Percentiles rank a stretch among this genome's conserved stretches.
Conservation (phyloP, 2,113 vertebrate genomes). For the Edolisoma coerulescens region DNA sequence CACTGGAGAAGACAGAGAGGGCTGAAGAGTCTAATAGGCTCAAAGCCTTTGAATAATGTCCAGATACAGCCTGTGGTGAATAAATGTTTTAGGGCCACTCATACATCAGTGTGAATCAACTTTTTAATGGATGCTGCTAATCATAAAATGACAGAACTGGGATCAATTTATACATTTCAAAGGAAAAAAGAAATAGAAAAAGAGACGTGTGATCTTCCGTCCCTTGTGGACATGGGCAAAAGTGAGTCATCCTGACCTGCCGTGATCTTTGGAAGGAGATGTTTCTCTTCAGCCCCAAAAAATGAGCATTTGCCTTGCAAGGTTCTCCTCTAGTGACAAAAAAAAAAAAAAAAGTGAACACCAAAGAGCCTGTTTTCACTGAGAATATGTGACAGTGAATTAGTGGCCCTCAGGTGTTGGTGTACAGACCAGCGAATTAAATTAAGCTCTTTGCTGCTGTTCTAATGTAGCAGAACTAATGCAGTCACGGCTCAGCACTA, state of each 20-base stretch:
- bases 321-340: background rate
- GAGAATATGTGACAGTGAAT: slow-evolving; percentile 50
- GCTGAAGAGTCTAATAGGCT: background rate
- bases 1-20: background rate
- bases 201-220: background rate
- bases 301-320: background rate
- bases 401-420: slow-evolving; percentile 59
- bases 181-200: background rate
- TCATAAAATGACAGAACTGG: background rate
- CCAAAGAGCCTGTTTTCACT: background rate
- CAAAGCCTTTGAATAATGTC: background rate
- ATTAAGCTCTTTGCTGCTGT: slow-evolving; percentile 60
- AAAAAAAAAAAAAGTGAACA: background rate
- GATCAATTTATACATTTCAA: background rate
- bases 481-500: slow-evolving; percentile 56
- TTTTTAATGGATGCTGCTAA: background rate
- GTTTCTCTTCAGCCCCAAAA: background rate
- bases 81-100: background rate
- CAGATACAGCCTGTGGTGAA: background rate
- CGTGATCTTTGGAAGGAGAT: background rate
- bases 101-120: background rate
- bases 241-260: slow-evolving; percentile 23
- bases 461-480: slow-evolving; percentile 67
- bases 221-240: background rate
- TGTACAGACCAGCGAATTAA: slow-evolving; percentile 43